Evolutionary conservation across 2,113 vertebrate genomes (phyloP), one percentile per base, ranked within the genome.

Genomic region (Triplophysa siluroides): DNA sequence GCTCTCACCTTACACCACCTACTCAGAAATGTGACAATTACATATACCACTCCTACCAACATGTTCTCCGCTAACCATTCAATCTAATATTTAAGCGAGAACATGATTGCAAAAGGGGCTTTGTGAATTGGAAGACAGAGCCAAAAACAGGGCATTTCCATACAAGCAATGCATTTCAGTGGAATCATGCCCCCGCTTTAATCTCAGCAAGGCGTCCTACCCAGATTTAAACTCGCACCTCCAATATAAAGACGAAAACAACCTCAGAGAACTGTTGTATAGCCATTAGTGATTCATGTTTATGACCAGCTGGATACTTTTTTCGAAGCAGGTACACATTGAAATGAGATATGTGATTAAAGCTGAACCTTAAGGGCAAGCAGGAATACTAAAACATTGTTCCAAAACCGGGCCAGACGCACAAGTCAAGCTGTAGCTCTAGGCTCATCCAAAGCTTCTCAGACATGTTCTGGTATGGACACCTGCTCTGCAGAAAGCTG

Each of bases 371-470:
- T 23, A 60, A 60, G 52, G 6, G 56, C 26, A 0, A 58, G 16
- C 8, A 21, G 26, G 19, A 71, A 56, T 56, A 33, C 50, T 38
- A 56, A 71, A 8, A 58, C 26, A 56, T 56, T 71, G 10, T 19
- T 12, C 16, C 54, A 56, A 56, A 71, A 38, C 50, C 56, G 47
- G 24, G 10, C n/a, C 4, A 71, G 14, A 70, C 67, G 21, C 50
- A 38, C 26, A 56, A 38, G 14, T 16, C 43, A 6, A 12, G 43
- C n/a, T 60, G 8, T 23, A 73, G 13, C 13, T 73, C 29, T 18
- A 60, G 29, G 33, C 70, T 73, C 33, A 14, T 18, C 24, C 63
- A 78, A 19, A 80, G 16, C 29, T 58, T 83, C 79, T 84, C 78
- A 4, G 60, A 82, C 10, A 0, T 60, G n/a, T 61, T 72, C n/a